Evolutionary conservation across 2,888 invertebrate species (phyloP), one percentile per base, ranked within the genome.

Genomic region (Leptothorax acervorum): DNA sequence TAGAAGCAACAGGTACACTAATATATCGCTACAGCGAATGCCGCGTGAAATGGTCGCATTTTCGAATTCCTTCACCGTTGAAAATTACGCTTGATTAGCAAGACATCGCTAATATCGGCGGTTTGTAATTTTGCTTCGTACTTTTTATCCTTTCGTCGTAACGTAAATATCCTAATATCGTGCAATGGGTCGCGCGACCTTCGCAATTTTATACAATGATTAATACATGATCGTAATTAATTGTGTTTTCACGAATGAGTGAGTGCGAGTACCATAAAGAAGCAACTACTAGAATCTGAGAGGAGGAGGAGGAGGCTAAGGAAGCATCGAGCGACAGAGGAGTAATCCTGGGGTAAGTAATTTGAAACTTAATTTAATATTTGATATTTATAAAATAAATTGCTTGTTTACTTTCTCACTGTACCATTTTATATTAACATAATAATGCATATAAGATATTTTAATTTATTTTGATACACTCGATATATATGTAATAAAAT

Each of bases 1-100:
- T 23, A 35, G 39, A 55, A 55, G 71, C 71, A 71, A 71, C 71
- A 71, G 71, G 71, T 71, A 55, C 23, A 28, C 23, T 23, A 23
- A 23, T 23, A 5, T 55, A 23, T 39, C 2, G 39, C 5, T 3
- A 11, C 11, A 28, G 15, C 11, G 15, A 15, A 15, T 71, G 23
- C 15, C 8, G 53, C 8, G 39, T 53, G 53, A 71, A 55, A 23
- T 55, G 9, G 23, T 2, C 15, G 11, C 18, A 11, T 15, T 71
- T 71, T 71, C 55, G 15, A 71, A 39, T 55, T 39, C 55, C 9
- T 23, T 42, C 9, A 28, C 12, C 9, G 4, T 9, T 55, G 35
- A 39, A 71, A 15, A 39, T 71, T 39, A 8, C 35, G n/a, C 8
- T 31, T 8, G 2, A 70, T 53, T 71, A 35, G 1, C 23, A 4